Evolutionary conservation across 2,113 vertebrate genomes (phyloP).

Genomic region (Oreotrochilus melanogaster): DNA sequence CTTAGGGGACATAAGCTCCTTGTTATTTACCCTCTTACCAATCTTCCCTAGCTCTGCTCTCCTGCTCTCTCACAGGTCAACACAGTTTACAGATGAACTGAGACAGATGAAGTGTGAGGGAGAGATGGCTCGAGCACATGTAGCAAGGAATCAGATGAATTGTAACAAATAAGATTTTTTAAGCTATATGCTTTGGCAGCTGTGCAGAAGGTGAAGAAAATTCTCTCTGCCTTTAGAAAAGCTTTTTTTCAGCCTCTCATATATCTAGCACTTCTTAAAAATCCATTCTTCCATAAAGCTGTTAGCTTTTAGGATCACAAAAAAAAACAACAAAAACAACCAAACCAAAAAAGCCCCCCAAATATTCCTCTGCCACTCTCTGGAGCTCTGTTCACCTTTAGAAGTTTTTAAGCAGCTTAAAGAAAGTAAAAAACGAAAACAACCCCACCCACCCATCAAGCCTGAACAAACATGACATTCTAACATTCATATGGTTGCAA

Average conservation of each 20-base stretch:
- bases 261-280: neutral
- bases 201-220: conserved; percentile 34
- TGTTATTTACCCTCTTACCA: neutral
- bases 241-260: neutral
- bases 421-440: neutral
- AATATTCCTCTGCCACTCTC: neutral
- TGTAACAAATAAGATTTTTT: conserved; percentile 23
- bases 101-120: conserved; percentile 38
- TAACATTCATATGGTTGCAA: neutral
- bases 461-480: fast-evolving
- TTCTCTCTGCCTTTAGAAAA: neutral
- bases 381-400: neutral
- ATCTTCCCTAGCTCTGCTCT: neutral
- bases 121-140: neutral
- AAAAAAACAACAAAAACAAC: neutral
- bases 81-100: conserved; percentile 18
- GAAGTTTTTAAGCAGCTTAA: neutral
- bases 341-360: neutral
- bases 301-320: neutral
- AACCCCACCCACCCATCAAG: neutral
- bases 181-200: conserved; percentile 9
- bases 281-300: neutral
- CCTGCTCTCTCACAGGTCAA: neutral
- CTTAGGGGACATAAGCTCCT: neutral
- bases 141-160: neutral